Conservation (phyloP, 2,797 vertebrate species). For the Lithobates pipiens region DNA sequence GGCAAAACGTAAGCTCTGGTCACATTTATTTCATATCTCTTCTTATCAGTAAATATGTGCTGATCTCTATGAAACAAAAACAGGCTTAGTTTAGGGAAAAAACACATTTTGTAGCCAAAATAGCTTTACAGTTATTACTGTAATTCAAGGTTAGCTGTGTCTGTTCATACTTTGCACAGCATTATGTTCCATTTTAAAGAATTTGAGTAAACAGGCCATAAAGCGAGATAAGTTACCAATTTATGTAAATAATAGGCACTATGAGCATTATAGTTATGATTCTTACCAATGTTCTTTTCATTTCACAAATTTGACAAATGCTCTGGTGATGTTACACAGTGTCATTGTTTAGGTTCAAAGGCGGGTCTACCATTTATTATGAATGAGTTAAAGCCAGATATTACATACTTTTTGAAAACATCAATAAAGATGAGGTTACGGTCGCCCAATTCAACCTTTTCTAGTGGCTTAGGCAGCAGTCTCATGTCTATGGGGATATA, state of each 20-base stretch:
- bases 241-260: background rate
- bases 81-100: conserved; percentile 47
- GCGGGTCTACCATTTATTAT: background rate
- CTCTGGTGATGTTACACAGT: no score
- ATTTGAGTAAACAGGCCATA: background rate
- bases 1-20: background rate
- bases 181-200: conserved; percentile 33
- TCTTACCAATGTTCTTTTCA: background rate
- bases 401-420: no score
- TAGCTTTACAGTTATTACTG: background rate
- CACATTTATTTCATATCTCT: conserved; percentile 12
- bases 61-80: conserved; percentile 40
- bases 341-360: no score
- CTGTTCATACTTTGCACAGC: conserved; percentile 4
- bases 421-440: no score
- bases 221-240: background rate
- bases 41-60: conserved; percentile 30
- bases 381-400: no score
- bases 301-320: no score
- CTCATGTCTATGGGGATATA: no score
- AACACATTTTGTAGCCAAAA: conserved; percentile 56
- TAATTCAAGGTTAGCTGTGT: conserved; percentile 39
- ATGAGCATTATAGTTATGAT: background rate
- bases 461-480: no score
- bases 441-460: no score